phyloP scores from a whole-genome alignment of 1,140 invertebrate species.

The Lordiphosa stackelbergi region DNA sequence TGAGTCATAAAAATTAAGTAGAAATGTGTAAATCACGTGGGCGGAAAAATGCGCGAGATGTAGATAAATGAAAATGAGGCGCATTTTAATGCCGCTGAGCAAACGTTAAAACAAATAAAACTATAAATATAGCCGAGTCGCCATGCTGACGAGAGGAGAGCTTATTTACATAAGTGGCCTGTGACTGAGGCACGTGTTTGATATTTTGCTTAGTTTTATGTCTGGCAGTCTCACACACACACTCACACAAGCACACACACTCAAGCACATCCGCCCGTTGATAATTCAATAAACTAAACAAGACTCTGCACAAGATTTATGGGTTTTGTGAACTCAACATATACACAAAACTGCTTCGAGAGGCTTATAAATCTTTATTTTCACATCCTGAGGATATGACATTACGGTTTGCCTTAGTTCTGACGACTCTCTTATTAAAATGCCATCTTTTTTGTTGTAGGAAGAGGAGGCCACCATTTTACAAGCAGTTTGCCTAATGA shows the following conservation, averaged over 20 bases:
- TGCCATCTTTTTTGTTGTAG: conserved; percentile 38
- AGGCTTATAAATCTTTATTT: conserved; percentile 69
- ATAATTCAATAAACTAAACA: conserved; percentile 73
- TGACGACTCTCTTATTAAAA: conserved; percentile 54
- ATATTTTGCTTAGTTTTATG: conserved; percentile 69
- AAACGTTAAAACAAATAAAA: conserved; percentile 64
- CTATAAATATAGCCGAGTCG: conserved; percentile 54
- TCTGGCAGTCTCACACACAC: conserved; percentile 27
- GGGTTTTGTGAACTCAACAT: conserved; percentile 57
- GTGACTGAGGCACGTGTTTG: conserved; percentile 59
- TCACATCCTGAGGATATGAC: conserved; percentile 13
- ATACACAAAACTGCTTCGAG: conserved; percentile 24
- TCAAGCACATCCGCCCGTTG: conserved; percentile 27
- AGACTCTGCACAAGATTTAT: conserved; percentile 68
- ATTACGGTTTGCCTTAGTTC: conserved; percentile 18
- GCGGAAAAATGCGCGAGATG: conserved; percentile 46
- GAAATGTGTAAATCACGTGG: conserved; percentile 24
- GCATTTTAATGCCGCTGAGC: conserved; percentile 41
- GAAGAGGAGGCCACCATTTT: conserved; percentile 23
- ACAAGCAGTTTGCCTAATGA: conserved; percentile 32
- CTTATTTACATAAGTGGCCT: conserved; percentile 63
- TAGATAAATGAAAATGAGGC: conserved; percentile 45
- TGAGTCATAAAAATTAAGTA: conserved; percentile 64
- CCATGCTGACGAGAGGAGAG: conserved; percentile 1
- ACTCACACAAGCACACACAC: conserved; percentile 17